Conservation (phyloP, 2,888 invertebrate genomes). For the Myathropa florea region DNA sequence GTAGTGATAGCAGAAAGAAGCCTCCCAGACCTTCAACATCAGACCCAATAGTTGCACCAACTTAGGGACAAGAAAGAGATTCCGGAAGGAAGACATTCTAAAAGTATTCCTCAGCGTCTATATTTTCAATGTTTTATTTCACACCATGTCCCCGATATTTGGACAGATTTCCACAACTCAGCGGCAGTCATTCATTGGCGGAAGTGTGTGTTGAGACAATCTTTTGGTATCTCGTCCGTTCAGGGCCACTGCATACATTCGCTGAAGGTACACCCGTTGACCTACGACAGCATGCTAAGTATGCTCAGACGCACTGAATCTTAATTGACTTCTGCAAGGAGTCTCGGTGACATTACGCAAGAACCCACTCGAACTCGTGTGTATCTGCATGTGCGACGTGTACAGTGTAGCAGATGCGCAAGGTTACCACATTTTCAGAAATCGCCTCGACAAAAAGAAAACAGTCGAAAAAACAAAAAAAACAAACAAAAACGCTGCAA, state of each 20-base stretch:
- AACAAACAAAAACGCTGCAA: slow-evolving; percentile 15
- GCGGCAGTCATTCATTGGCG: neutral
- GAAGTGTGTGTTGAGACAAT: neutral
- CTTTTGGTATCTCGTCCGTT: neutral
- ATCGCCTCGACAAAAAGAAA: slow-evolving; percentile 7
- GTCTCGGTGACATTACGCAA: slow-evolving; percentile 25
- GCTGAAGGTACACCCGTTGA: neutral
- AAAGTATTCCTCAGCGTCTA: too few relatives aligned
- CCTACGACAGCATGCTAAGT: neutral
- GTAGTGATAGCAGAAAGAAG: too few relatives aligned
- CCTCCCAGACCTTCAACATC: too few relatives aligned
- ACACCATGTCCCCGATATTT: too few relatives aligned
- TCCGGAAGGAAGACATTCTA: too few relatives aligned
- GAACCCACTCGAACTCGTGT: neutral
- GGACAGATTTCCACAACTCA: neutral
- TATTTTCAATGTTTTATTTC: too few relatives aligned
- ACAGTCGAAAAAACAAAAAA: neutral
- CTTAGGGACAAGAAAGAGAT: too few relatives aligned
- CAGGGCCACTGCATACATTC: neutral
- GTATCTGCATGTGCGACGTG: neutral
- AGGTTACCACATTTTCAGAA: slow-evolving; percentile 47
- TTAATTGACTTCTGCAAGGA: slow-evolving; percentile 7
- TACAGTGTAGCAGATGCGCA: slow-evolving; percentile 35
- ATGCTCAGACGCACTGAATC: slow-evolving; percentile 23
- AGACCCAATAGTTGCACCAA: too few relatives aligned